Conservation (phyloP, 2,113 vertebrate species). For the Sebastes schlegelii region DNA sequence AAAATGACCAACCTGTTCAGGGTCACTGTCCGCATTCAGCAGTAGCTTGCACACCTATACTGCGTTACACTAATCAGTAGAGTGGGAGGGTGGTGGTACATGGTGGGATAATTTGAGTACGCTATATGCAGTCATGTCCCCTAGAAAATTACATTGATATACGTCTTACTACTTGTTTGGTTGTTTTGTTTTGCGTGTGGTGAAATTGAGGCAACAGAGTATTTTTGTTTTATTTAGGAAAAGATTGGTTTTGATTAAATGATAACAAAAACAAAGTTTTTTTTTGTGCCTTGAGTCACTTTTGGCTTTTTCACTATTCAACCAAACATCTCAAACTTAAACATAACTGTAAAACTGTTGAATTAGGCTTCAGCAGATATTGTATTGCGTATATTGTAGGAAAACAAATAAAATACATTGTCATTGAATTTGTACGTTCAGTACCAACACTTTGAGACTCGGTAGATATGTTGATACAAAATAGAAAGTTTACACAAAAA, state of each 20-base stretch:
- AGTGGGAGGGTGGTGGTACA: too few species aligned
- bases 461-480: background rate
- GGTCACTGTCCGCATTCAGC: too few species aligned
- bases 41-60: too few species aligned
- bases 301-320: background rate
- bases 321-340: background rate
- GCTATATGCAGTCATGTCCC: background rate
- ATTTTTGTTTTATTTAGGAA: too few species aligned
- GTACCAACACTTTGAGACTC: background rate
- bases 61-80: too few species aligned
- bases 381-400: background rate
- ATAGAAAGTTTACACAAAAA: background rate
- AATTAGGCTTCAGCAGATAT: background rate
- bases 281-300: background rate
- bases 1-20: too few species aligned
- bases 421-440: background rate
- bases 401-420: too few species aligned
- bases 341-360: background rate
- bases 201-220: background rate
- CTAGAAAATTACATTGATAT: background rate
- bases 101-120: background rate
- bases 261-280: too few species aligned
- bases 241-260: too few species aligned
- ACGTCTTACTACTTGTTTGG: background rate
- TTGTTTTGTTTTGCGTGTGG: background rate